Evolutionary conservation across 2,113 vertebrate species (phyloP), one percentile per base, ranked within the genome.

Genomic region (Odontophorus gujanensis): DNA sequence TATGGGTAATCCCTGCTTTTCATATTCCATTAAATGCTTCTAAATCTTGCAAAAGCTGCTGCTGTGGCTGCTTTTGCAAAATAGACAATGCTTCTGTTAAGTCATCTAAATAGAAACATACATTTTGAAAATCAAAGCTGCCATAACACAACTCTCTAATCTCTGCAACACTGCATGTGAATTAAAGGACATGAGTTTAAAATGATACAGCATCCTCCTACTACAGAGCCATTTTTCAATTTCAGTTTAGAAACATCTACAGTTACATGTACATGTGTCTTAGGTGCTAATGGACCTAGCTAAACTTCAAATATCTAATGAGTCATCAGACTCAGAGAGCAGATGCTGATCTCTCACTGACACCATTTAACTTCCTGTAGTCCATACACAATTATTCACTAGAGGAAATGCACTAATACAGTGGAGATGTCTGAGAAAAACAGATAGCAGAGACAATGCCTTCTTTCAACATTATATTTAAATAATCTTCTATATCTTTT

Each of bases 101-200:
- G 36, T 63, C 86, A 53, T 68, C 74, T 86, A 83, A 89, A 92
- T 22, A 87, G 66, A 97, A 95, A 91, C 5, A 63, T 63, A 43
- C 24, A 85, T 89, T 93, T 82, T 85, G 8, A 85, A 92, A 96
- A 81, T 93, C 71, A 95, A 97, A 95, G 38, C 59, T 87, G 17
- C 68, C 30, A 1, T 81, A 93, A 91, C 74, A 85, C 77, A 76
- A 90, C 32, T 95, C 51, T 61, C 63, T 96, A 90, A 89, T 96
- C 66, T 88, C 69, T 95, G 36, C 53, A 95, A 87, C n/a, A 78
- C 2, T 71, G 38, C 55, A 79, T 45, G 51, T 84, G 42, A 93
- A 74, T 94, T 93, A 96, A 97, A 92, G 30, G 50, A 85, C 57
- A 92, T 63, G 36, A 72, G 50, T 93, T 94, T 78, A 83, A 96